phyloP scores from a whole-genome alignment of 2,797 vertebrate genomes.

The Channallabes apus region DNA sequence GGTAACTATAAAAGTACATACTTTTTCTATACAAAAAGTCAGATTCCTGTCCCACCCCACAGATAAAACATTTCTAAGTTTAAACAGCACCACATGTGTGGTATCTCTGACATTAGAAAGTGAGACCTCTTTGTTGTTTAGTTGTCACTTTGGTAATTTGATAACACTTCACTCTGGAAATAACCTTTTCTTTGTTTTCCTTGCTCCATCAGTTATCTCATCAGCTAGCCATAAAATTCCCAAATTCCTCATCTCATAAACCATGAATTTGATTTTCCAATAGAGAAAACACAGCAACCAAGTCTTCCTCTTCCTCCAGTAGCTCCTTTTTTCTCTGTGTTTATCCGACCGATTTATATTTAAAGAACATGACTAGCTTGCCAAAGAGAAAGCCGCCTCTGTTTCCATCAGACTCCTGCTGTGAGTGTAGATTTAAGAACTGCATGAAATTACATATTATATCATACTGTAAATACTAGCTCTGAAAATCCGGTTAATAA shows the following conservation, averaged over 20 bases:
- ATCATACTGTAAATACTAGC: neutral
- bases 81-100: neutral
- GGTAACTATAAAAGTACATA: neutral
- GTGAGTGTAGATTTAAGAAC: neutral
- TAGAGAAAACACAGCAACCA: neutral
- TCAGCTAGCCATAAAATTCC: neutral
- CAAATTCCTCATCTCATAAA: neutral
- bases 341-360: neutral
- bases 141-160: neutral
- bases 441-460: neutral
- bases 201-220: neutral
- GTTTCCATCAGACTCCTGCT: neutral
- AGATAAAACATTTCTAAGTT: neutral
- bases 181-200: neutral
- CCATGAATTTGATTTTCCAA: neutral
- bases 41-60: neutral
- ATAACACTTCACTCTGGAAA: neutral
- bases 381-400: neutral
- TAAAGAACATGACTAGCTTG: slow-evolving; percentile 1
- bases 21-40: neutral
- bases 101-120: neutral
- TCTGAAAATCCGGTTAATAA: neutral
- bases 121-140: neutral
- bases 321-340: neutral
- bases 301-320: too few relatives aligned